These are phyloP conservation scores for Campoletis raptor DNA, from an alignment of 2,888 invertebrate genomes.

Conservation along the genomic window DNA sequence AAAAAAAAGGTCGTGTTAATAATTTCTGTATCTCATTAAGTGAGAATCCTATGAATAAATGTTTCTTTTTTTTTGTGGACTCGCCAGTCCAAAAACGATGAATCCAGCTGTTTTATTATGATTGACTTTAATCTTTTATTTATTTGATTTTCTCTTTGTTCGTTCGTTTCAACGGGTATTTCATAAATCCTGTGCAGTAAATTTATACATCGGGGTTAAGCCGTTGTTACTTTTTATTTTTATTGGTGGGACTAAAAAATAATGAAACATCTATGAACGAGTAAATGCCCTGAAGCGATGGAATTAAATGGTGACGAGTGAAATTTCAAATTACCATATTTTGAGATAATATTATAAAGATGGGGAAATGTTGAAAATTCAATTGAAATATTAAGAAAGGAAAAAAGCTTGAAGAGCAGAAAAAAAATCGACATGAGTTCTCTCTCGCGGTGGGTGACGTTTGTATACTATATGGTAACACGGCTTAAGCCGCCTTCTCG, in stretches of 20 bases:
- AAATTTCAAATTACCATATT: not conserved
- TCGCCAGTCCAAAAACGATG: not conserved
- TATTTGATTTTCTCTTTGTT: not conserved
- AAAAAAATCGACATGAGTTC: slow-evolving; percentile 18
- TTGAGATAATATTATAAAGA: not conserved
- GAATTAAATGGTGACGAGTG: not conserved
- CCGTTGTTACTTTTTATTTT: not conserved
- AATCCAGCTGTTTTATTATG: not conserved
- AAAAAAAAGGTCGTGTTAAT: not conserved
- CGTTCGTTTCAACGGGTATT: not conserved
- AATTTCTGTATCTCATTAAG: not conserved
- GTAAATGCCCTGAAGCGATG: not conserved
- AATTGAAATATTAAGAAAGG: not conserved
- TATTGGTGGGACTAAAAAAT: not conserved
- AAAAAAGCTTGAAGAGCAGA: not conserved
- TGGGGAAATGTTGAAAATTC: not conserved
- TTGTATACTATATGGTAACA: slow-evolving; percentile 1
- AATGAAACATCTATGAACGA: not conserved
- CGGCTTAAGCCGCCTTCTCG: slow-evolving; percentile 8
- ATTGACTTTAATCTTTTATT: not conserved
- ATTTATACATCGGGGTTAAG: not conserved
- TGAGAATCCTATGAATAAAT: not conserved
- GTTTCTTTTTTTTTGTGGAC: not conserved
- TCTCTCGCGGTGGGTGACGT: not conserved
- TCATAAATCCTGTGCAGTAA: not conserved